phyloP scores from a whole-genome alignment of 2,888 invertebrate species.

The Hemaris fuciformis region DNA sequence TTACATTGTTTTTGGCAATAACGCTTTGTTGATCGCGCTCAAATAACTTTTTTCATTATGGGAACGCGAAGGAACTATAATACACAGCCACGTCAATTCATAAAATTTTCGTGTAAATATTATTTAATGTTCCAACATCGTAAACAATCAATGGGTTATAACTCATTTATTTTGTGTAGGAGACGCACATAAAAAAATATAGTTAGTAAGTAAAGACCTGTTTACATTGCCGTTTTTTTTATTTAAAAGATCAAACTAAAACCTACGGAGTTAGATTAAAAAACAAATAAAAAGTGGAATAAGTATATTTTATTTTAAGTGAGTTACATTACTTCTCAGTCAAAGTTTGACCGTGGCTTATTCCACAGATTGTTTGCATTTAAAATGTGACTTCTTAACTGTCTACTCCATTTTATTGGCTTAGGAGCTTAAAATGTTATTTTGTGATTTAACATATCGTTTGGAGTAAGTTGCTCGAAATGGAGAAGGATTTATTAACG shows the following conservation, averaged over 20 bases:
- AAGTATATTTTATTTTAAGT: too few relatives aligned
- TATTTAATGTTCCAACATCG: background rate
- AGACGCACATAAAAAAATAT: too few relatives aligned
- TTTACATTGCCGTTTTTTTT: too few relatives aligned
- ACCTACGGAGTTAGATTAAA: too few relatives aligned
- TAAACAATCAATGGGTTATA: background rate
- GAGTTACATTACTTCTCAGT: background rate
- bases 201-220: too few relatives aligned
- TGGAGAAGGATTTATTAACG: background rate
- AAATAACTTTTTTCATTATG: background rate
- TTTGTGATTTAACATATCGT: background rate
- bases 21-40: background rate
- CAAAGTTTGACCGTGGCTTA: background rate
- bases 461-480: background rate
- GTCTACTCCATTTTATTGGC: background rate
- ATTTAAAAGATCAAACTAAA: too few relatives aligned
- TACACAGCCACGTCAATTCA: background rate
- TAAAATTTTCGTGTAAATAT: background rate
- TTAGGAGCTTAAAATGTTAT: background rate
- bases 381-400: background rate
- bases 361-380: too few relatives aligned
- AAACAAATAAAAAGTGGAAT: too few relatives aligned
- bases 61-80: background rate
- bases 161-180: too few relatives aligned
- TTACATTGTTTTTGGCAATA: background rate